Evolutionary conservation across 2,888 invertebrate genomes (phyloP), one percentile per base, ranked within the genome.

Genomic region (Drosophila meridiana): DNA sequence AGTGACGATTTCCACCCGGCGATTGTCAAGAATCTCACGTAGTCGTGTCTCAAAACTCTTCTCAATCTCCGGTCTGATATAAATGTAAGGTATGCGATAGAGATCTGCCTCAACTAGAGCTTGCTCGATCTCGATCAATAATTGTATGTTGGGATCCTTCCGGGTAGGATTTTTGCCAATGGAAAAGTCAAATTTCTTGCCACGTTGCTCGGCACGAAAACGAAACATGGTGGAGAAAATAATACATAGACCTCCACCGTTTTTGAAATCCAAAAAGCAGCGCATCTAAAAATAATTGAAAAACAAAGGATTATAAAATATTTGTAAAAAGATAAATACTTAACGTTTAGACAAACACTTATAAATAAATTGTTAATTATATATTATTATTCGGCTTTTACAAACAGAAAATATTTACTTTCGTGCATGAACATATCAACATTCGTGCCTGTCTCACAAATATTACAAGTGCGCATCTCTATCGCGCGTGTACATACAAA

Each of bases 171-270:
- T 97, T 68, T 93, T 93, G 13, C 92, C 91, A 93, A 97, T 96
- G 93, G 97, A 97, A 94, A 98, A 96, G 94, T 98, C 98, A 93
- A 99, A 98, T 93, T 98, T 96, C 92, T 98, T 95, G 96, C 98
- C 99, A 93, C 98, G 97, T 94, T 99, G 99, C 93, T 99, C 99
- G 93, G 96, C 96, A 94, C 98, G 98, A 94, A 98, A 99, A 92
- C 97, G 97, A 95, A 97, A 99, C 93, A 98, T 98, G 80, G 98
- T 97, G 85, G 97, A 96, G 83, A 99, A 95, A 92, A 99, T 97
- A 88, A 98, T 97, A 94, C 98, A 99, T 70, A 99, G 94, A 38
- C 97, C 96, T 56, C 99, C 99, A 79, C 97, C 97, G 28, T 98
- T 95, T 93, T 98, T 98, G 93, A 99, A 98, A 94, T 99, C 99